Conservation (phyloP, 2,888 invertebrate genomes). For the Zygogramma bicolorata region DNA sequence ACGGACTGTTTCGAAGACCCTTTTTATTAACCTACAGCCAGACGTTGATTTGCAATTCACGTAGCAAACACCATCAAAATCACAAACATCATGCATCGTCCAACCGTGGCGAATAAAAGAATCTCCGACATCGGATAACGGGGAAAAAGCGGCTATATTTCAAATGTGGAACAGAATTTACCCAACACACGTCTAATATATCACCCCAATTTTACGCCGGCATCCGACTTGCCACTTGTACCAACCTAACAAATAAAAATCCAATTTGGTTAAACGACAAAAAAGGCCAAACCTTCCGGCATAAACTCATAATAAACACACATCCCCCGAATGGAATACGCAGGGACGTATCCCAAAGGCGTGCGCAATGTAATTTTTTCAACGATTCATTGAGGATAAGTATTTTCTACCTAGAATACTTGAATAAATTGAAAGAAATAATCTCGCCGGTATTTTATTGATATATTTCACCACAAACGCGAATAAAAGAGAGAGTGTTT, state of each 20-base stretch:
- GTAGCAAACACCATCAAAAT: neutral
- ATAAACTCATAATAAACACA: constrained; percentile 59
- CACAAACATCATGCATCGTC: neutral
- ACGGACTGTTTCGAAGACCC: no score
- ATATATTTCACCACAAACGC: no score
- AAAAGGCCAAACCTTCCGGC: constrained; percentile 59
- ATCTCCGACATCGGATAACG: neutral
- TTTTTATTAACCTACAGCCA: no score
- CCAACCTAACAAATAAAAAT: constrained; percentile 59
- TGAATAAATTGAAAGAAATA: no score
- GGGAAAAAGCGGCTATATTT: neutral
- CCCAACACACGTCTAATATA: constrained; percentile 27
- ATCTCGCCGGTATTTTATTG: no score
- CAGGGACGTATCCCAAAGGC: neutral
- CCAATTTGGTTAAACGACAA: constrained; percentile 63
- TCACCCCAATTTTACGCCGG: constrained; percentile 22
- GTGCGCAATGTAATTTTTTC: neutral
- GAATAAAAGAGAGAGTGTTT: no score
- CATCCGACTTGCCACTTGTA: constrained; percentile 24
- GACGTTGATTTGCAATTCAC: no score
- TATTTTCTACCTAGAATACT: no score
- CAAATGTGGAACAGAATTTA: neutral
- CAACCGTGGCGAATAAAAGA: neutral
- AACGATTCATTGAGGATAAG: no score
- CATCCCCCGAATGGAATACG: constrained; percentile 8